Percentiles rank a stretch among this genome's conserved stretches.
Evolutionary conservation across 2,113 vertebrate genomes (phyloP).

Genomic region (Typhlomys cinereus): DNA sequence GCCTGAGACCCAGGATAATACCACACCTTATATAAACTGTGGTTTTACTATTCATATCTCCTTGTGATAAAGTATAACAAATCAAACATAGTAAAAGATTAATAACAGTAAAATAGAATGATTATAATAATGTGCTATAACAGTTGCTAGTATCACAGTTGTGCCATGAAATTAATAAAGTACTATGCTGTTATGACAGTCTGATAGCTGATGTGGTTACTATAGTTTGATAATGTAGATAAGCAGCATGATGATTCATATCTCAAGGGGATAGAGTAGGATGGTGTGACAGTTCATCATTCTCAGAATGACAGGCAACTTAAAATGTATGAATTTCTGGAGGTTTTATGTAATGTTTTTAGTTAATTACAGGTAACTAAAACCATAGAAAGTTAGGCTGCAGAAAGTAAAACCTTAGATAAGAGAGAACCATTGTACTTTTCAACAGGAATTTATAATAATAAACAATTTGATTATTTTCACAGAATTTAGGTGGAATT

Average conservation of each 20-base stretch:
- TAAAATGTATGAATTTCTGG: not conserved
- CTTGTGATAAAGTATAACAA: not conserved
- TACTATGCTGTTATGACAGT: not conserved
- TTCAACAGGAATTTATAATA: conserved; percentile 9
- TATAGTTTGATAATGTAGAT: no score
- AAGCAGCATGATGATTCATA: not conserved
- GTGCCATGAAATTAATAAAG: not conserved
- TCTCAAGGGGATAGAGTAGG: not conserved
- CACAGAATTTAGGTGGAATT: conserved; percentile 41
- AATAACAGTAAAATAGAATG: not conserved
- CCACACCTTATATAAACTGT: not conserved
- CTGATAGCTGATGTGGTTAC: not conserved
- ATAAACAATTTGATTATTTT: not conserved
- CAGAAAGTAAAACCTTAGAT: not conserved
- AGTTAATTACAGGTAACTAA: not conserved
- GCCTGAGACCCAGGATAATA: not conserved
- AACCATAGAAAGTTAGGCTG: not conserved
- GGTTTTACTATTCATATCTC: not conserved
- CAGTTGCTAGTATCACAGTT: not conserved
- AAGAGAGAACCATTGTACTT: not conserved
- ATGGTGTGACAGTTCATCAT: not conserved
- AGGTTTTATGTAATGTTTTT: not conserved
- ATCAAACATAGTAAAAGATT: not conserved
- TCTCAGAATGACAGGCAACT: not conserved
- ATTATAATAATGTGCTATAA: not conserved